Base-by-base conservation (phyloP, 2,797 vertebrate species). In the Hirundo rustica region DNA sequence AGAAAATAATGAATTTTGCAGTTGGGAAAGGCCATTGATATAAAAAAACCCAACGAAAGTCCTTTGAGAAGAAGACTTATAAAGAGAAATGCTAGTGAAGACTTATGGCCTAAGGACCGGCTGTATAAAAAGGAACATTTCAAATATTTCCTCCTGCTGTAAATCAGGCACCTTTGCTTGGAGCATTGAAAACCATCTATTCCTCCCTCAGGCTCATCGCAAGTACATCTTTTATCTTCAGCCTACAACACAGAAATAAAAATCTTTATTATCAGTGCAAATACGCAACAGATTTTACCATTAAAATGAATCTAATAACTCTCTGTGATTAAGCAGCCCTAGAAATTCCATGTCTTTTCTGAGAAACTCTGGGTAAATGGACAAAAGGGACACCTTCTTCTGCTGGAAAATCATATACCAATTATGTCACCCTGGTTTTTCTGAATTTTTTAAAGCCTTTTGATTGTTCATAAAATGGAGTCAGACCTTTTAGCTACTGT, bases 141-240 rank as follows among this genome's bases (percentile, higher is more conserved):
- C 34, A 85, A 53, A 30, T 58, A 60, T 36, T 88, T 20, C 54
- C 57, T 90, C 42, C 47, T 53, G 48, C 65, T 67, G 30, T 68
- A 66, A 47, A 68, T 60, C 32, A 55, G 26, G 62, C 77, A 98
- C 98, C 97, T 97, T 67, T 81, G 44, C 12, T 88, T 85, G 75
- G 93, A 92, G 29, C 12, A 73, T 0, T 77, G 96, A 64, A 66
- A 88, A 71, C 25, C 3, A 30, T 71, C 34, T 32, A 1, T 72
- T 94, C 20, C 54, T 93, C 61, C 85, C 70, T 94, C 66, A 62
- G 85, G 48, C 30, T 44, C 74, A 67, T 80, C n/a, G 17, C 30
- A 57, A 61, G 58, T 3, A 9, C 13, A 61, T 47, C 27, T 30
- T 80, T 32, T 80, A 25, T 83, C 89, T 96, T 97, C 93, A 85